Conservation (phyloP, 2,113 vertebrate species). For the Petromus typicus region DNA sequence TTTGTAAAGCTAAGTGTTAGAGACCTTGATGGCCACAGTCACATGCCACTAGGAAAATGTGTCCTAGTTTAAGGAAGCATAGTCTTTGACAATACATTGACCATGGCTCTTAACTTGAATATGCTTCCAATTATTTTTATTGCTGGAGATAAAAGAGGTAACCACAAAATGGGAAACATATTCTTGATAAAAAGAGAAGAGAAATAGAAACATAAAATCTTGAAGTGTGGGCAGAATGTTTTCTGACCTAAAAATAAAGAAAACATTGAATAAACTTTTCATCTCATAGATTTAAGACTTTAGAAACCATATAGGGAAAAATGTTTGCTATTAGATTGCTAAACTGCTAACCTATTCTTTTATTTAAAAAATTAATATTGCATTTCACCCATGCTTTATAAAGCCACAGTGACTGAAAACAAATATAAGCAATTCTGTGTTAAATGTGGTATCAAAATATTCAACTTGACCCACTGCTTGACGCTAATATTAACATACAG, state of each 20-base stretch:
- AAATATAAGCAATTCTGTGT: background rate
- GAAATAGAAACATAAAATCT: constrained; percentile 27
- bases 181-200: constrained; percentile 47
- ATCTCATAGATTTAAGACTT: background rate
- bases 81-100: background rate
- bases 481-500: background rate
- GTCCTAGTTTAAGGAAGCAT: background rate
- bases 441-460: background rate
- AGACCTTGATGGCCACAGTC: background rate
- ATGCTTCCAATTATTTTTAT: constrained; percentile 55
- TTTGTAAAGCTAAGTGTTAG: background rate
- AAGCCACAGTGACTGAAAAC: background rate
- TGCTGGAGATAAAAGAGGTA: constrained; percentile 59
- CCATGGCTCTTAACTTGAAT: constrained; percentile 20
- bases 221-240: background rate
- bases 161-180: background rate
- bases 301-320: background rate
- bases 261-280: background rate
- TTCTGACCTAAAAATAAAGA: constrained; percentile 29
- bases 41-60: background rate
- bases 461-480: background rate
- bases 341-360: background rate
- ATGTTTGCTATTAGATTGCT: background rate
- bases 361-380: background rate
- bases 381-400: background rate